Percentiles rank a stretch among this genome's conserved stretches.
These are phyloP conservation scores for Polydrusus cervinus DNA, from an alignment of 2,888 invertebrate species.

Conservation along the genomic window DNA sequence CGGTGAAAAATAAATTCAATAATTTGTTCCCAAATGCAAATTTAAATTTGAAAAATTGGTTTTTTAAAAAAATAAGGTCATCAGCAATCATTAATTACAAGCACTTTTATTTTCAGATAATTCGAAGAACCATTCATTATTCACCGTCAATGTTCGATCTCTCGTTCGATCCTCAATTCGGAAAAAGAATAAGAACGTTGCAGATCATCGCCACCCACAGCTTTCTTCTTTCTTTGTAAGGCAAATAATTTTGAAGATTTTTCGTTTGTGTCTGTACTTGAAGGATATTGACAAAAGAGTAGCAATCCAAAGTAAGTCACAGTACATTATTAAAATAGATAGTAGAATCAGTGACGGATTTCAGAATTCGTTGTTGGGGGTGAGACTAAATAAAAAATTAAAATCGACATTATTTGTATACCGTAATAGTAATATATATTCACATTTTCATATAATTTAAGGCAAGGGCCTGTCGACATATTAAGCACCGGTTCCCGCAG, in stretches of 20 bases:
- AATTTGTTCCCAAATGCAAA: too few relatives aligned
- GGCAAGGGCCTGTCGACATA: too few relatives aligned
- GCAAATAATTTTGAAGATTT: background rate
- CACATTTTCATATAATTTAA: too few relatives aligned
- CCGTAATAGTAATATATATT: too few relatives aligned
- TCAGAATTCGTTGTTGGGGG: too few relatives aligned
- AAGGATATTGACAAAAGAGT: background rate
- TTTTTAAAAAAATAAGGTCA: background rate
- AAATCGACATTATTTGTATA: too few relatives aligned
- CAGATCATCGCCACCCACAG: background rate
- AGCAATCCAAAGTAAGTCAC: background rate
- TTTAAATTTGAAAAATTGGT: background rate
- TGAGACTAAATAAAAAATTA: too few relatives aligned
- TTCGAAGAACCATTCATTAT: conserved; percentile 1
- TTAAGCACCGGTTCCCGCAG: too few relatives aligned
- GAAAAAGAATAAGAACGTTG: conserved; percentile 10
- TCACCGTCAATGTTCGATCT: background rate
- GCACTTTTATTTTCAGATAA: conserved; percentile 13
- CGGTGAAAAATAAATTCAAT: too few relatives aligned
- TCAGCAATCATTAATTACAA: background rate
- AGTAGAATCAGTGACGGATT: too few relatives aligned
- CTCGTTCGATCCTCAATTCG: background rate
- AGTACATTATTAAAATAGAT: too few relatives aligned
- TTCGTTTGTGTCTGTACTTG: background rate
- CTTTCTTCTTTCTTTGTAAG: conserved; percentile 18